Evolutionary conservation across 2,113 vertebrate species (phyloP).

Genomic region (Rhinolophus sinicus): DNA sequence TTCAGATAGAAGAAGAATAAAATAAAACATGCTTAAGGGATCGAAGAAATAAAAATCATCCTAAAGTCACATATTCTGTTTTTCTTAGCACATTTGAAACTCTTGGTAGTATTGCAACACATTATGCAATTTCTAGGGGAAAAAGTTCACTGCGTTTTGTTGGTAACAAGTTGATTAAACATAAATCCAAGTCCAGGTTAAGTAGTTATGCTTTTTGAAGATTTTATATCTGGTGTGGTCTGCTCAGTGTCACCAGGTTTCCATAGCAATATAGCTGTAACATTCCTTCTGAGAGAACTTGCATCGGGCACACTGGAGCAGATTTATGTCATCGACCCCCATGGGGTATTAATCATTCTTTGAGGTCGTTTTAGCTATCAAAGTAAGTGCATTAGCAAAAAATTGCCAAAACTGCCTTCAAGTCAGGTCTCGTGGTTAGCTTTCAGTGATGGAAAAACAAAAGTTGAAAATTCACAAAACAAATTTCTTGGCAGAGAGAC

Average conservation of each 20-base stretch:
- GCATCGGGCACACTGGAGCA: constrained; percentile 80
- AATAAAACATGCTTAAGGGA: neutral
- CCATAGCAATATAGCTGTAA: constrained; percentile 81
- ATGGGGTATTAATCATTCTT: constrained; percentile 84
- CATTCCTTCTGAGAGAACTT: constrained; percentile 81
- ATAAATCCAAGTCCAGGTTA: constrained; percentile 70
- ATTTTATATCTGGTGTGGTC: constrained; percentile 81
- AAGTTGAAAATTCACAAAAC: constrained; percentile 76
- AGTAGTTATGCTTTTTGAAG: constrained; percentile 51
- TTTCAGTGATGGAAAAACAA: constrained; percentile 77
- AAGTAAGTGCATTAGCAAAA: constrained; percentile 74
- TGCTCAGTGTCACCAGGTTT: constrained; percentile 85
- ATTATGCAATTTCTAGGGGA: constrained; percentile 41
- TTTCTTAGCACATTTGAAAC: neutral
- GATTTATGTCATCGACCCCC: constrained; percentile 86
- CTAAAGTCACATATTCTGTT: constrained; percentile 23
- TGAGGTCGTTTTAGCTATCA: constrained; percentile 83
- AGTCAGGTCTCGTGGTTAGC: constrained; percentile 66
- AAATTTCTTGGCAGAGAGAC: constrained; percentile 77
- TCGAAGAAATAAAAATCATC: constrained; percentile 33
- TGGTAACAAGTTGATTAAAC: constrained; percentile 78
- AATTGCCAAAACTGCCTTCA: constrained; percentile 75
- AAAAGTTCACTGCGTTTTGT: constrained; percentile 53
- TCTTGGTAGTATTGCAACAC: neutral
- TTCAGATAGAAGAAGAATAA: neutral